Evolutionary conservation across 2,113 vertebrate species (phyloP).

Genomic region (Phylloscopus whistleri): DNA sequence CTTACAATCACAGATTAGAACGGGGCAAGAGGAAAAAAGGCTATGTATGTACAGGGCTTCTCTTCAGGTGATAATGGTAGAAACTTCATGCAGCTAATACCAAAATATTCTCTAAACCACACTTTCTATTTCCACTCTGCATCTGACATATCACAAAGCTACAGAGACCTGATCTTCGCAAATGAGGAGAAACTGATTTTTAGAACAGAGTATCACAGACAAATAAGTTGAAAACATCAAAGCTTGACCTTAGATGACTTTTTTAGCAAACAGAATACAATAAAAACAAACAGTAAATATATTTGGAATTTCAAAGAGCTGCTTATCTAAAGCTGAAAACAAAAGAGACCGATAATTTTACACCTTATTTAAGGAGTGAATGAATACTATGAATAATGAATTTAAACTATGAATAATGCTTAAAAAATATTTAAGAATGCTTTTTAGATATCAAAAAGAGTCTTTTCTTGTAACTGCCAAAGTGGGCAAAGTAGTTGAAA

Average conservation of each 20-base stretch:
- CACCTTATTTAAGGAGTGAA: neutral
- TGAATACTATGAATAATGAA: neutral
- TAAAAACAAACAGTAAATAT: neutral
- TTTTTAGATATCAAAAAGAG: neutral
- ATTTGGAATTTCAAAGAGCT: neutral
- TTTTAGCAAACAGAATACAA: neutral
- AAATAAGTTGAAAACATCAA: neutral
- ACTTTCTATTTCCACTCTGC: neutral
- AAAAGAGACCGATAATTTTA: neutral
- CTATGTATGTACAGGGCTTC: neutral
- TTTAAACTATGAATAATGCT: neutral
- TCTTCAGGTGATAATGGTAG: neutral
- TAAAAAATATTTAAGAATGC: neutral
- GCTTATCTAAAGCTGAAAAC: neutral
- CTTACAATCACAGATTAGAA: neutral
- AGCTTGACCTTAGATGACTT: neutral
- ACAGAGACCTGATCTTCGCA: neutral
- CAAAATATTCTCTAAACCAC: neutral
- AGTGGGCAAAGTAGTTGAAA: neutral
- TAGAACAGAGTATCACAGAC: neutral
- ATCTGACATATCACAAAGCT: neutral
- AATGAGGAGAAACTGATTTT: slow-evolving; percentile 5
- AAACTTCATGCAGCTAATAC: neutral
- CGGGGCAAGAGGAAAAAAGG: neutral
- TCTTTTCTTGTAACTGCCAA: neutral